Conservation (phyloP, 2,797 vertebrate genomes). For the Rachycentron canadum region DNA sequence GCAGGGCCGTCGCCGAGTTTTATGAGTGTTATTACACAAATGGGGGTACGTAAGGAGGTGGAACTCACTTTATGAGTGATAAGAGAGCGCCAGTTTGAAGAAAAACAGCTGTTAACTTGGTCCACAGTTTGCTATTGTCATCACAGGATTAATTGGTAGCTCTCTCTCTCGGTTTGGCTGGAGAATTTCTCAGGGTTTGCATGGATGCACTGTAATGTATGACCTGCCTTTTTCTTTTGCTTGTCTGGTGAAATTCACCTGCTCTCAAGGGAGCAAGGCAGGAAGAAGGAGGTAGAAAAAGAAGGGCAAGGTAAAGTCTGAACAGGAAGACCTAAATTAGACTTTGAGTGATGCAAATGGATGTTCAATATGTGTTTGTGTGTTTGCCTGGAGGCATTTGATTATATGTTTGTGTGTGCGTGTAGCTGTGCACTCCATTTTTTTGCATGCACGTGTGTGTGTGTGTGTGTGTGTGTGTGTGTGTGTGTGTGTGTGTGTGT, state of each 20-base stretch:
- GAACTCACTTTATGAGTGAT: conserved; percentile 57
- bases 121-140: conserved; percentile 35
- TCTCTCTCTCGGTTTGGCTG: conserved; percentile 6
- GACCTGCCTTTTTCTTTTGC: background rate
- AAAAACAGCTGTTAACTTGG: conserved; percentile 46
- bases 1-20: conserved; percentile 33
- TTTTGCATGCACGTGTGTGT: background rate
- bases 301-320: conserved; percentile 17
- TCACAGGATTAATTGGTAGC: conserved; percentile 23
- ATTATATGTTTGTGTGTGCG: conserved; percentile 43
- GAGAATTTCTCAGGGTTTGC: conserved; percentile 18
- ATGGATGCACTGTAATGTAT: conserved; percentile 5
- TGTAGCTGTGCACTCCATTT: conserved; percentile 19
- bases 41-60: conserved; percentile 44
- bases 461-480: conserved; percentile 8
- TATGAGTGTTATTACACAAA: conserved; percentile 61
- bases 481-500: conserved; percentile 26
- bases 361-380: conserved; percentile 54
- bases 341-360: conserved; percentile 62
- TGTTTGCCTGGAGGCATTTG: conserved; percentile 47
- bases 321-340: conserved; percentile 63
- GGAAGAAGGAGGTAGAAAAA: conserved; percentile 1
- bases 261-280: conserved; percentile 15
- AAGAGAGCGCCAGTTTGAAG: conserved; percentile 21
- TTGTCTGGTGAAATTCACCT: conserved; percentile 9